Base-by-base conservation (phyloP, 2,113 vertebrate genomes). In the Pleuronectes platessa region DNA sequence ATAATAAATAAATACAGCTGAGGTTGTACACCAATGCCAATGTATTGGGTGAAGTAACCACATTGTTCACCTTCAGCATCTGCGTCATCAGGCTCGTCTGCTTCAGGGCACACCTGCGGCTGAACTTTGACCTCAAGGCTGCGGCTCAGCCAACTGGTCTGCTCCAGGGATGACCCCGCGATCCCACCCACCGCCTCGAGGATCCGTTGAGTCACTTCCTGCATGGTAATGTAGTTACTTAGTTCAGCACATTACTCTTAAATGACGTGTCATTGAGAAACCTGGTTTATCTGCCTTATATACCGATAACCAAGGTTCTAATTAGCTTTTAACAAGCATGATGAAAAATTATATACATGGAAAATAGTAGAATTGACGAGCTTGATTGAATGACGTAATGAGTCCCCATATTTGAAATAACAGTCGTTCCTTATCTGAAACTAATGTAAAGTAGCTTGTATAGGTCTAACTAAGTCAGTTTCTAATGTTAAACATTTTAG, bases 111-210 rank as follows among this genome's bases (percentile, higher is more conserved):
- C 60, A 98, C 89, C 92, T 99, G 98, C 12, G 98, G 96, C 88
- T 97, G 97, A 70, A 96, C 96, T 92, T 99, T 99, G 82, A 99
- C 98, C 78, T 98, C 98, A 59, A 99, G 94, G 80, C 96, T 99
- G 65, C 98, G 94, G 88, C 97, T 99, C 47, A 99, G 95, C 98
- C 98, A 99, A 72, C 97, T 99, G 75, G 98, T 99, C 88, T 99
- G 98, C 61, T 99, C 98, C 80, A 99, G 89, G 62, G 98, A 99
- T 0, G 98, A 99, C 1, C 98, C 98, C 9, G 97, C 98, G 27
- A 98, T 93, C 17, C 93, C 96, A 0, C 97, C 97, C 31, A 99
- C 96, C 1, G 96, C 94, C 82, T 99, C 98, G 9, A 99, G 90
- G 82, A 99, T 95, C 83, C 95, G 95, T 67, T 99, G 98, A 26